These are phyloP conservation scores for Cecropterus lyciades DNA, from an alignment of 1,140 invertebrate genomes.

Conservation along the genomic window DNA sequence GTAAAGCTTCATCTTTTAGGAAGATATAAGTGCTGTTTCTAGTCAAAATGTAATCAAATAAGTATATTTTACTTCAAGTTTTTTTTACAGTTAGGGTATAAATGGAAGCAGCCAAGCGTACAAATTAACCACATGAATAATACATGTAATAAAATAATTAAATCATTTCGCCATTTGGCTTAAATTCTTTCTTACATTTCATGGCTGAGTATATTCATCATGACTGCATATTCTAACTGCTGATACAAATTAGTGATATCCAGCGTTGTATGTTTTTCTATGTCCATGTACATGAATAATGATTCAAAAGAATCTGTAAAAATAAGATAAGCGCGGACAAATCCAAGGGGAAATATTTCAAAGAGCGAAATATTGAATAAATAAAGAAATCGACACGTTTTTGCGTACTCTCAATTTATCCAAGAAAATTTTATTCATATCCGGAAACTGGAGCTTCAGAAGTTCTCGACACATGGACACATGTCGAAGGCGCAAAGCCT, in stretches of 20 bases:
- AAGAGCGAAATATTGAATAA: constrained; percentile 65
- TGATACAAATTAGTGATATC: no score
- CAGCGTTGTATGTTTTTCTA: background rate
- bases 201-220: no score
- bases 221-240: no score
- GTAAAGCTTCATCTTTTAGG: background rate
- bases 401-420: constrained; percentile 71
- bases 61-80: no score
- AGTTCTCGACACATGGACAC: constrained; percentile 63
- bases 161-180: no score
- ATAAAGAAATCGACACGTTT: constrained; percentile 77
- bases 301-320: constrained; percentile 62
- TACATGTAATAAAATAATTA: no score
- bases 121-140: no score
- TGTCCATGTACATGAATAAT: constrained; percentile 20
- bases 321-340: constrained; percentile 59
- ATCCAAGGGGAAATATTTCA: constrained; percentile 54
- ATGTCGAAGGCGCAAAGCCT: constrained; percentile 58
- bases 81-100: no score
- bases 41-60: no score
- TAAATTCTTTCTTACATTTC: no score
- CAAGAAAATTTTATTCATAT: constrained; percentile 72
- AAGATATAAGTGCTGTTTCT: no score
- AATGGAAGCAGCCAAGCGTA: no score
- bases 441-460: constrained; percentile 58